Evolutionary conservation across 64 coral and sea anemone genomes (phyloP).

Genomic region (Anthopleura sola): DNA sequence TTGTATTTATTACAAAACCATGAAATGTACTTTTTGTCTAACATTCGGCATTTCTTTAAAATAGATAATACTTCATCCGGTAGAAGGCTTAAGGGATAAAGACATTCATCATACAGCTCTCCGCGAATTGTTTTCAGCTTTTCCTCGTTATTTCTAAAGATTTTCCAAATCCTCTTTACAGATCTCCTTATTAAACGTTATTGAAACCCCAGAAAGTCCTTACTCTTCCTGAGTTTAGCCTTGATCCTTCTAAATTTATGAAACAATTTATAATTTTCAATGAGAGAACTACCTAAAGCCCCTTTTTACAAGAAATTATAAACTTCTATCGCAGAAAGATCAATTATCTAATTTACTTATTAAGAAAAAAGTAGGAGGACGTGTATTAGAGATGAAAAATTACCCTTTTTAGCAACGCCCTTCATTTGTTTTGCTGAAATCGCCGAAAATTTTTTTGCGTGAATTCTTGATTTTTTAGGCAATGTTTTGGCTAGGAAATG

Average conservation of each 20-base stretch:
- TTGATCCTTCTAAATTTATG: neutral
- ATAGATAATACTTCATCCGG: neutral
- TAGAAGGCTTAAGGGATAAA: neutral
- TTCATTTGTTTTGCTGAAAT: neutral
- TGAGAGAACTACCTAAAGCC: neutral
- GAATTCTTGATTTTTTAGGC: neutral
- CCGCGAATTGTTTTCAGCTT: neutral
- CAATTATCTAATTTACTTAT: neutral
- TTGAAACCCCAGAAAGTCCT: neutral
- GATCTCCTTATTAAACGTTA: neutral
- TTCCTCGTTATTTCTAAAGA: neutral
- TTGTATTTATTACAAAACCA: constrained; percentile 3
- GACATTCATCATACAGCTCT: neutral
- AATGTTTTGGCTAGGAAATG: neutral
- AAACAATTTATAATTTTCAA: neutral
- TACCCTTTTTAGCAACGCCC: neutral
- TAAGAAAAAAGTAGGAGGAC: neutral
- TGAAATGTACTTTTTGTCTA: neutral
- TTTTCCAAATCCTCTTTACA: neutral
- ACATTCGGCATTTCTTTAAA: neutral
- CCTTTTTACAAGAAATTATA: neutral
- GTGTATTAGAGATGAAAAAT: neutral
- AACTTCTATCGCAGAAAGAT: neutral
- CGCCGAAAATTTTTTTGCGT: neutral
- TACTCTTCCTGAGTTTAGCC: neutral